Evolutionary conservation across 2,113 vertebrate species (phyloP).

Genomic region (Tonatia bakeri): DNA sequence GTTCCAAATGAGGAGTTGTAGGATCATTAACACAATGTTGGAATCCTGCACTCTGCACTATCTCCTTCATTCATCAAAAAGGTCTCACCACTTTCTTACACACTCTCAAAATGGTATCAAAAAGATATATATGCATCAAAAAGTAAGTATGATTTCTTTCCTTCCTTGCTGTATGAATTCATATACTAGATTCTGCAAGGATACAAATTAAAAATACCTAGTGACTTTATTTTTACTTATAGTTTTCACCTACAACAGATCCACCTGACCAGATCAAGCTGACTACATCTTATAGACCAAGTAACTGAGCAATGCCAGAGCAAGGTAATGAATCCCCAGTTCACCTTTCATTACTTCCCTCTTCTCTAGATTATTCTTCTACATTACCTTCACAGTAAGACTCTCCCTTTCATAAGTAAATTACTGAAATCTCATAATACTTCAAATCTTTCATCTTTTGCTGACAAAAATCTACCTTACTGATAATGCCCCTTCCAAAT

Average conservation of each 20-base stretch:
- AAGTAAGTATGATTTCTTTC: background rate
- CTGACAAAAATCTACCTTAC: background rate
- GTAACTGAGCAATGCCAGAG: background rate
- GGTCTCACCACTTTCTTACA: background rate
- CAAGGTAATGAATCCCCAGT: background rate
- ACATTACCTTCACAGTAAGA: background rate
- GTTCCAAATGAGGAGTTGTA: background rate
- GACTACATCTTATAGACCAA: background rate
- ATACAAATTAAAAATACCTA: slow-evolving; percentile 10
- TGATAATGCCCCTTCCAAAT: background rate
- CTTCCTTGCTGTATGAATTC: slow-evolving; percentile 15
- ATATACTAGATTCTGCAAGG: background rate
- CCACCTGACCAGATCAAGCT: background rate
- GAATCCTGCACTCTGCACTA: background rate
- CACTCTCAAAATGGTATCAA: slow-evolving; percentile 10
- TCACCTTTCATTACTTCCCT: background rate
- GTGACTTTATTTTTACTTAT: background rate
- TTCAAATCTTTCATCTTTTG: background rate
- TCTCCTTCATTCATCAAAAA: slow-evolving; percentile 3
- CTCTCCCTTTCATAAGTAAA: background rate
- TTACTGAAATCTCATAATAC: background rate
- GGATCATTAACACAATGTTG: background rate
- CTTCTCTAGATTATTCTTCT: background rate
- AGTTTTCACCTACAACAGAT: background rate
- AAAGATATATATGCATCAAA: background rate